These are phyloP conservation scores for Meriones psammophilus DNA, from an alignment of 2,797 vertebrate genomes.

Conservation along the genomic window DNA sequence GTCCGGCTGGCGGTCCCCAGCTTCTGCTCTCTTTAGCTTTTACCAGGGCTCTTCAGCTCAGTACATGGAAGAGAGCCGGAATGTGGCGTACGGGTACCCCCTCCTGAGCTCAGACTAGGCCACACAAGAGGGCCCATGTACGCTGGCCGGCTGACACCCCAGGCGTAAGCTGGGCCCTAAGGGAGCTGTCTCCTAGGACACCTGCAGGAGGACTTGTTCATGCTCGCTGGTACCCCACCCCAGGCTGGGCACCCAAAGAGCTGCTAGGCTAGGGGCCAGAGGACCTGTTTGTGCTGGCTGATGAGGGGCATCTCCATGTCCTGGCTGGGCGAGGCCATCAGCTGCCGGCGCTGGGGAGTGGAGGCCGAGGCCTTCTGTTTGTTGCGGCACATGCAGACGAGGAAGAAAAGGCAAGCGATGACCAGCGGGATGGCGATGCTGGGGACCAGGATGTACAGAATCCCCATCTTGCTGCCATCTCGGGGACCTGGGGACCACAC, in stretches of 20 bases:
- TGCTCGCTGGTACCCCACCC: slow-evolving; percentile 90
- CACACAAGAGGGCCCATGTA: neutral
- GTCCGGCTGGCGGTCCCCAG: too few relatives aligned
- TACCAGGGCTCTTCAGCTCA: neutral
- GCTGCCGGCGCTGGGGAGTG: slow-evolving; percentile 92
- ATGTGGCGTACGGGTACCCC: too few relatives aligned
- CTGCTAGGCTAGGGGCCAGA: rapidly evolving
- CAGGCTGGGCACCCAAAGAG: neutral
- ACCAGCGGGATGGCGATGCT: slow-evolving; percentile 96
- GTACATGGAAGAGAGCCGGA: neutral
- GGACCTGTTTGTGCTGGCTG: slow-evolving; percentile 96
- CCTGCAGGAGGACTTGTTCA: slow-evolving; percentile 91
- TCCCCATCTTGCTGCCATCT: slow-evolving; percentile 95
- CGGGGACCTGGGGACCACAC: slow-evolving; percentile 90
- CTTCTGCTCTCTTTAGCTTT: neutral
- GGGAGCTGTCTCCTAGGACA: neutral
- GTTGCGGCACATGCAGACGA: slow-evolving; percentile 97
- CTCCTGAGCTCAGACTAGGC: neutral
- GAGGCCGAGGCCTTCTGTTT: slow-evolving; percentile 94
- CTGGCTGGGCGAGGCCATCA: slow-evolving; percentile 93
- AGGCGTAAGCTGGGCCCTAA: too few relatives aligned
- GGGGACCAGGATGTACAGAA: slow-evolving; percentile 97
- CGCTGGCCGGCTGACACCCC: neutral
- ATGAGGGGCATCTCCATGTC: slow-evolving; percentile 97
- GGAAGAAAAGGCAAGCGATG: slow-evolving; percentile 97